Evolutionary conservation across 1,140 invertebrate genomes (phyloP).

Genomic region (Belonocnema kinseyi): DNA sequence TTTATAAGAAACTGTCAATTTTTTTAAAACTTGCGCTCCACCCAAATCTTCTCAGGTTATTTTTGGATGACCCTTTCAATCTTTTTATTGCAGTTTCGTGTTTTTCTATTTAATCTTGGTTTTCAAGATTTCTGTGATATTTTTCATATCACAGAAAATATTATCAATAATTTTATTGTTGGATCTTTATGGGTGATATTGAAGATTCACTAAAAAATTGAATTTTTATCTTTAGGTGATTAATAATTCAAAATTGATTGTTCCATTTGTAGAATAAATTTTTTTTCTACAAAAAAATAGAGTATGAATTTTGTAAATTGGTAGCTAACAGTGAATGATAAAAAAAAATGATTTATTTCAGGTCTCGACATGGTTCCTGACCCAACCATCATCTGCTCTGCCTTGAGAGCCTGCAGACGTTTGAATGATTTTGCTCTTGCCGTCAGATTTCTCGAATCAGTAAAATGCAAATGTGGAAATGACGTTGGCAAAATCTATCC

Average conservation of each 20-base stretch:
- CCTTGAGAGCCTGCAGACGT: slow-evolving; percentile 93
- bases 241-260: not conserved
- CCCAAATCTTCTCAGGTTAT: too few species aligned
- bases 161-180: too few species aligned
- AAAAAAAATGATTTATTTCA: slow-evolving; percentile 64
- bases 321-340: slow-evolving; percentile 12
- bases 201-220: too few species aligned
- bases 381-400: slow-evolving; percentile 93
- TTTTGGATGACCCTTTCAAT: too few species aligned
- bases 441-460: slow-evolving; percentile 92
- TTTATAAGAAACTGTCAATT: too few species aligned
- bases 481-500: slow-evolving; percentile 90
- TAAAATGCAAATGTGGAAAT: slow-evolving; percentile 93
- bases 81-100: too few species aligned
- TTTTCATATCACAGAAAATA: too few species aligned
- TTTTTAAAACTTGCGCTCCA: too few species aligned
- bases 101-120: too few species aligned
- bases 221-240: too few species aligned
- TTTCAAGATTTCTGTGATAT: too few species aligned
- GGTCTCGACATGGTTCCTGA: slow-evolving; percentile 97
- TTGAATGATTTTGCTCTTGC: slow-evolving; percentile 96
- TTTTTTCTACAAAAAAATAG: not conserved
- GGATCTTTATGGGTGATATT: too few species aligned
- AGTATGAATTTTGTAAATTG: not conserved
- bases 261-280: not conserved